Base-by-base conservation (phyloP, 2,113 vertebrate species). In the Catharus minimus region DNA sequence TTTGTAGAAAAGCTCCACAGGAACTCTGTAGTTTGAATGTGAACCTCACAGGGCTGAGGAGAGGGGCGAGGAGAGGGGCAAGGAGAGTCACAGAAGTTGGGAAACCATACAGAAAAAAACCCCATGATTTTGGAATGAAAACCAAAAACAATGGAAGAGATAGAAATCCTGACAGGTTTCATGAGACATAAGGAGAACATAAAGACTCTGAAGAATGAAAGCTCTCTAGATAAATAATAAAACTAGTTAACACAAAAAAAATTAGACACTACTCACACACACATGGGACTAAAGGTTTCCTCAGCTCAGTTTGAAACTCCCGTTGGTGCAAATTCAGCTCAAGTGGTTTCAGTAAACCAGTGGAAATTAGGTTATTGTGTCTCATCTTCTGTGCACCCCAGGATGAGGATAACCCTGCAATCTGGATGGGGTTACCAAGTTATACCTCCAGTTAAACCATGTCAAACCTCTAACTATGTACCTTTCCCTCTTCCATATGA, bases 81-180 rank as follows among this genome's bases (percentile, higher is more conserved):
- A 75, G 41, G 8, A 81, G 32, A 56, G 81, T 46, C 38, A 85
- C 9, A 49, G 60, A 76, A 68, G 11, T 9, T 47, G n/a, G 64
- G 71, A 80, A 88, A 81, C 1, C 17, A 50, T 19, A 6, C 0
- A 71, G 68, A 64, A 69, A 30, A 0, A 8, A 7, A 0, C 0
- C 18, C 0, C 27, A 60, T 5, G 12, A 28, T 57, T 69, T 66
- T 66, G 24, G 26, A 52, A 80, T 3, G 28, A 80, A 84, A 85
- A 16, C 8, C 21, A 46, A 72, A 90, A 79, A 66, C 18, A 52
- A 82, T 27, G 16, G 50, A 76, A 84, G 6, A 38, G 17, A 32
- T 68, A 15, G 46, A 89, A 72, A 26, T 30, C 60, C 36, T 71
- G 33, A 60, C 67, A 55, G 9, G 19, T 81, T 83, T 75, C 39